Evolutionary conservation across 2,888 invertebrate species (phyloP).

Genomic region (Eustalomyia histrio): DNA sequence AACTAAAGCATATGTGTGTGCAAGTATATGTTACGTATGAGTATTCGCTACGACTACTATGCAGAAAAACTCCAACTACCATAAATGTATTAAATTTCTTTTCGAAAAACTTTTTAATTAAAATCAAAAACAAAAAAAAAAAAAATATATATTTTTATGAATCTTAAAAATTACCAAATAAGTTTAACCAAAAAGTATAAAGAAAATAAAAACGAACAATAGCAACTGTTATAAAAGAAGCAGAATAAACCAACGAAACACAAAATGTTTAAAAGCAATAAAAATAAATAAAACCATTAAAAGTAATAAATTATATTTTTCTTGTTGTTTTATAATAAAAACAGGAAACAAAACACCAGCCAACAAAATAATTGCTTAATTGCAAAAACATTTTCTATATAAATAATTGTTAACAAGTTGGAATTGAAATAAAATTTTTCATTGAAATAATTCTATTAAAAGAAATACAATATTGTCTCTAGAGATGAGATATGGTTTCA

Average conservation of each 20-base stretch:
- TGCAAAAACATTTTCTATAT: constrained; percentile 65
- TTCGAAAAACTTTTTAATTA: constrained; percentile 71
- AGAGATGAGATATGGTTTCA: constrained; percentile 49
- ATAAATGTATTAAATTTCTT: constrained; percentile 48
- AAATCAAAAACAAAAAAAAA: constrained; percentile 63
- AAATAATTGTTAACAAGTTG: constrained; percentile 65
- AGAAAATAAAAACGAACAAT: constrained; percentile 23
- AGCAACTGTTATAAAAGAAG: background rate
- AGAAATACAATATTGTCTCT: constrained; percentile 51
- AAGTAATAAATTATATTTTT: constrained; percentile 74
- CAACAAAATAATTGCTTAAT: constrained; percentile 74
- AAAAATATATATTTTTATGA: constrained; percentile 14
- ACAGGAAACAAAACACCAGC: constrained; percentile 44
- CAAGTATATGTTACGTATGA: background rate
- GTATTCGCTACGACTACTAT: constrained; percentile 24
- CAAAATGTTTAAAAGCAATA: constrained; percentile 65
- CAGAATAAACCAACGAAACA: constrained; percentile 35
- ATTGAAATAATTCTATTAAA: constrained; percentile 5
- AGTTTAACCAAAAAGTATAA: constrained; percentile 9
- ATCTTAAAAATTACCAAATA: constrained; percentile 17
- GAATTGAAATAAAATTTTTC: constrained; percentile 61
- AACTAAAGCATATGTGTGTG: constrained; percentile 23
- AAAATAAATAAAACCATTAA: constrained; percentile 74
- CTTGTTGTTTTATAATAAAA: background rate
- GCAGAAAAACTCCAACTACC: constrained; percentile 24